Evolutionary conservation across 2,888 invertebrate species (phyloP).

Genomic region (Ichneumon xanthorius): DNA sequence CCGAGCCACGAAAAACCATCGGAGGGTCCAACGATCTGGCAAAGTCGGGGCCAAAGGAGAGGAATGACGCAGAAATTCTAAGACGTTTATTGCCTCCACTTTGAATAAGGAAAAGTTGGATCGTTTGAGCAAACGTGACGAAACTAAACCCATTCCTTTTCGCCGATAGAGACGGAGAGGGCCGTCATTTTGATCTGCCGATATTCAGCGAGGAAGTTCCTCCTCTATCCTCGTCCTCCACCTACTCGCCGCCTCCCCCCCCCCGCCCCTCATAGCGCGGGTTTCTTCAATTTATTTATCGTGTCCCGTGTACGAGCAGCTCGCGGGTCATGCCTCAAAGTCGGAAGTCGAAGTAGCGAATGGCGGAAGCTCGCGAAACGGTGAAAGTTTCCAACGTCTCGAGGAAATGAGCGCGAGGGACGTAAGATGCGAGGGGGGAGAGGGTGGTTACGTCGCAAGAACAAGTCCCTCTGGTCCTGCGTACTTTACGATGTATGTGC

Average conservation of each 20-base stretch:
- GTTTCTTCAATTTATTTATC: conserved; percentile 50
- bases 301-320: conserved; percentile 33
- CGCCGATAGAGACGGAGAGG: conserved; percentile 30
- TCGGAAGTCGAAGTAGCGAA: conserved; percentile 71
- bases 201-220: conserved; percentile 54
- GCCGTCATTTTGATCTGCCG: conserved; percentile 61
- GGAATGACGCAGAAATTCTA: conserved; percentile 55
- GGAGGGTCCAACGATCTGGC: conserved; percentile 42
- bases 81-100: conserved; percentile 65
- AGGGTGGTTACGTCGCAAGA: conserved; percentile 10
- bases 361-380: conserved; percentile 59
- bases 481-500: conserved; percentile 12
- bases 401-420: conserved; percentile 58
- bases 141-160: conserved; percentile 65
- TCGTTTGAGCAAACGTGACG: conserved; percentile 67
- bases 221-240: neutral
- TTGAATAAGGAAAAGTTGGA: conserved; percentile 65
- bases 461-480: conserved; percentile 42
- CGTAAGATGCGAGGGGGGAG: too few relatives aligned
- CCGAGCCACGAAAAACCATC: conserved; percentile 52
- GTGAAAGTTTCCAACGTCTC: conserved; percentile 68
- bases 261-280: neutral
- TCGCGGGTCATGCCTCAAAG: conserved; percentile 66
- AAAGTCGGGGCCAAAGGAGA: conserved; percentile 52
- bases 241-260: neutral